A percentile compares a stretch with the other conserved stretches of the same genome.
These are phyloP conservation scores for Rotaria sp. DNA, from an alignment of 2,888 invertebrate species.

Conservation along the genomic window DNA sequence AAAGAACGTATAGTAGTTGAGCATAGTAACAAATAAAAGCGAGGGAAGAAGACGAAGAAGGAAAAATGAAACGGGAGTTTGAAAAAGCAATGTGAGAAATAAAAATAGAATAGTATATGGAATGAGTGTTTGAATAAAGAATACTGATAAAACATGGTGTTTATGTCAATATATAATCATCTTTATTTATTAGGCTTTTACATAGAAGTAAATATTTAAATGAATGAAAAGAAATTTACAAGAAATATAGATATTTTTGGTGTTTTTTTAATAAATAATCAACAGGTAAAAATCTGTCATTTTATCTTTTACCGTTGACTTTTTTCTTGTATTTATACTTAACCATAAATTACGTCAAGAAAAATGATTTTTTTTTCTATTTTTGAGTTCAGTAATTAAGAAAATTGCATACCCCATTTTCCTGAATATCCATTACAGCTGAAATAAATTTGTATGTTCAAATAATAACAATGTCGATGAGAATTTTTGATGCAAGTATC, in stretches of 20 bases:
- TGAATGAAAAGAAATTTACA: no score
- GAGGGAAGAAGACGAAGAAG: no score
- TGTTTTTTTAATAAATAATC: neutral
- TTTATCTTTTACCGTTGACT: neutral
- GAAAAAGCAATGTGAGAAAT: neutral
- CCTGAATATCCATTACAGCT: neutral
- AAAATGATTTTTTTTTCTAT: neutral
- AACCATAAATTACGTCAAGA: neutral
- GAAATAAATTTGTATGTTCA: neutral
- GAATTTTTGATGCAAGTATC: neutral
- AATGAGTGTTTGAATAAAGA: neutral
- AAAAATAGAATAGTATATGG: neutral
- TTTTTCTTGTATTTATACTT: neutral
- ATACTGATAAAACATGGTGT: neutral
- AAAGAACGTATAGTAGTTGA: no score
- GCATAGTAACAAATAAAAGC: no score
- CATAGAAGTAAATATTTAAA: no score
- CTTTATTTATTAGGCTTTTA: neutral
- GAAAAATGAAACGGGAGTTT: no score
- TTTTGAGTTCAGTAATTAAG: neutral
- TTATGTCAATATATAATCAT: neutral
- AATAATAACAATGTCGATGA: neutral
- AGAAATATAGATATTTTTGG: no score
- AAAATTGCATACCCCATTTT: conserved; percentile 24
- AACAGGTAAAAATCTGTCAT: neutral